Conservation (phyloP, 23 tunicate species). For the Styela clava region DNA sequence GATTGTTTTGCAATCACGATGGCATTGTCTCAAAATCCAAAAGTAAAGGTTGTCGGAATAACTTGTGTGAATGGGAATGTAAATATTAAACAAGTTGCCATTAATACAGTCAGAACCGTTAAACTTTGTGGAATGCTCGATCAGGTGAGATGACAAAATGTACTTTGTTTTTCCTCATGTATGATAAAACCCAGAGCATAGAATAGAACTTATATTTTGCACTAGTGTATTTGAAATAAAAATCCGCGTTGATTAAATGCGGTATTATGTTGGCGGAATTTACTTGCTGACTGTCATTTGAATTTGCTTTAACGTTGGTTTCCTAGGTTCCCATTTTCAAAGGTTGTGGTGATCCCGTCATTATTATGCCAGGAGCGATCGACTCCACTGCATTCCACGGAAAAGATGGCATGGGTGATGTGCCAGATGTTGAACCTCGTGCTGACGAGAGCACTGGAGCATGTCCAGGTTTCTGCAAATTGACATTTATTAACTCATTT, state of each 20-base stretch:
- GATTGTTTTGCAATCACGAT: conserved; percentile 85
- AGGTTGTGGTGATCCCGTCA: conserved; percentile 43
- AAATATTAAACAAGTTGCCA: neutral
- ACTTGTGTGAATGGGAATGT: conserved; percentile 15
- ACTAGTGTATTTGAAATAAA: too few relatives aligned
- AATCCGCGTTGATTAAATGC: too few relatives aligned
- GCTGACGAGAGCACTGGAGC: conserved; percentile 40
- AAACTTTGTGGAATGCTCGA: neutral
- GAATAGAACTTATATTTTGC: too few relatives aligned
- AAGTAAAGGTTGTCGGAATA: conserved; percentile 8
- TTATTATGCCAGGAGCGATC: conserved; percentile 1
- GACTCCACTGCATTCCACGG: conserved; percentile 44
- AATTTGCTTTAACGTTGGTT: neutral
- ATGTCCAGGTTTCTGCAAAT: conserved; percentile 26
- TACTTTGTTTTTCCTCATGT: neutral
- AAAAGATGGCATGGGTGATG: conserved; percentile 72
- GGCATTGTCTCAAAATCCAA: conserved; percentile 2
- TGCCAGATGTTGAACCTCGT: conserved; percentile 46
- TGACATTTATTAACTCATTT: too few relatives aligned
- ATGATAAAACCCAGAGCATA: neutral
- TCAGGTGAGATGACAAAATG: conserved; percentile 23
- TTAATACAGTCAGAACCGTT: conserved; percentile 2
- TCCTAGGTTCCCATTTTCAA: conserved; percentile 51
- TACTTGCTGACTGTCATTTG: too few relatives aligned
- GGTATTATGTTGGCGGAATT: too few relatives aligned